Percentiles rank a stretch among this genome's conserved stretches.
Conservation (phyloP, 2,797 vertebrate genomes). For the Brachyalestes nurse region DNA sequence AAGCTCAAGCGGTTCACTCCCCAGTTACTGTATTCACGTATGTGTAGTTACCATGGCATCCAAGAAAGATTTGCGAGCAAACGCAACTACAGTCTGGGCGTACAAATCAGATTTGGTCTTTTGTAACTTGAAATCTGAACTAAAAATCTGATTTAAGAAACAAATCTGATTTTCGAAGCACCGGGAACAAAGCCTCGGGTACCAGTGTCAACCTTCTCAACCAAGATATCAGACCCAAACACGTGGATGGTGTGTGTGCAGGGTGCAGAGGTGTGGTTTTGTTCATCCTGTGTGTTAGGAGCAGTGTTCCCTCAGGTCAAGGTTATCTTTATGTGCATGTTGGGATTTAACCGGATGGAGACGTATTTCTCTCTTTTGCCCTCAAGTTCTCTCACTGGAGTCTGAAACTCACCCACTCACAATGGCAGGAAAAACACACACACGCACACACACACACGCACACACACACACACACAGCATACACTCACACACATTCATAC, state of each 20-base stretch:
- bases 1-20: no score
- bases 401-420: conserved; percentile 56
- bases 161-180: no score
- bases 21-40: no score
- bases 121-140: no score
- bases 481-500: conserved; percentile 36
- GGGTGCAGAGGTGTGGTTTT: conserved; percentile 12
- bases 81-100: no score
- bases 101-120: no score
- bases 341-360: conserved; percentile 44
- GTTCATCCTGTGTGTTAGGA: conserved; percentile 3
- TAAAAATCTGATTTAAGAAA: no score
- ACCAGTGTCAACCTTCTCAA: not conserved
- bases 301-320: conserved; percentile 15
- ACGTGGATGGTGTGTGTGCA: conserved; percentile 30
- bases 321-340: conserved; percentile 24
- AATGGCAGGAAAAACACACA: conserved; percentile 53
- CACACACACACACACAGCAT: conserved; percentile 28
- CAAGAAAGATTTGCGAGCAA: no score
- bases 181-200: no score
- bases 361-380: conserved; percentile 43
- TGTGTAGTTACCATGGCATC: no score
- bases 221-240: not conserved
- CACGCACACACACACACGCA: conserved; percentile 28
- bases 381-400: conserved; percentile 55